Evolutionary conservation across 2,113 vertebrate species (phyloP), one percentile per base, ranked within the genome.

Genomic region (Engraulis encrasicolus): DNA sequence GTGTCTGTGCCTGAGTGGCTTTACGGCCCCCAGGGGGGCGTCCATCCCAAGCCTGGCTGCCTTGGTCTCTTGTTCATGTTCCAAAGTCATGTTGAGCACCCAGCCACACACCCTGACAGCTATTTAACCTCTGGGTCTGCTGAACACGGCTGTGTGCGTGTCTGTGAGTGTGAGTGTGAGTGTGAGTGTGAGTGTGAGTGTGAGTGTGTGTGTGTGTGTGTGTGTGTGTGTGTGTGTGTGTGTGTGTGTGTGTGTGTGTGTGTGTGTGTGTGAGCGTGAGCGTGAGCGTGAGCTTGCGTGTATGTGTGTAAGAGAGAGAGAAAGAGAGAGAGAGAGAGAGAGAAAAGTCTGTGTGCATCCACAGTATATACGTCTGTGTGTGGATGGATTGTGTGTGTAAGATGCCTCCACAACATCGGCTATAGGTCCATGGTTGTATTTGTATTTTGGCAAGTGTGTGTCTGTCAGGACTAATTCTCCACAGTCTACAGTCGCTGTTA

Each of bases 91-190:
- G 88, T 27, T 80, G 66, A 38, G 77, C 78, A 80, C 79, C 80
- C 54, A 89, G 83, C 92, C 84, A 89, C 83, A 82, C 48, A 81
- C 82, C 88, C 80, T 91, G 90, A 89, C 90, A 92, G 84, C 85
- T 86, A 89, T 85, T 93, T 92, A 92, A 91, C 93, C 90, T 88
- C 82, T 86, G 52, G 87, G 88, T 87, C 85, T 91, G 84, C 78
- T 80, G 88, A 79, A 83, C 74, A 85, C 74, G n/a, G 37, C 45
- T 82, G 17, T 77, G 23, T 61, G 80, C 38, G 81, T 40, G n/a
- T 27, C 37, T 74, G 58, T 36, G 45, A 38, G 49, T 78, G 54
- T 45, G n/a, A n/a, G 36, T 40, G n/a, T 34, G 27, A n/a, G 48
- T 74, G 79, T 23, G 1, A 23, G 37, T 50, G 48, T 34, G 6